Conservation (phyloP, 2,888 invertebrate species). For the Drosophila prostipennis region DNA sequence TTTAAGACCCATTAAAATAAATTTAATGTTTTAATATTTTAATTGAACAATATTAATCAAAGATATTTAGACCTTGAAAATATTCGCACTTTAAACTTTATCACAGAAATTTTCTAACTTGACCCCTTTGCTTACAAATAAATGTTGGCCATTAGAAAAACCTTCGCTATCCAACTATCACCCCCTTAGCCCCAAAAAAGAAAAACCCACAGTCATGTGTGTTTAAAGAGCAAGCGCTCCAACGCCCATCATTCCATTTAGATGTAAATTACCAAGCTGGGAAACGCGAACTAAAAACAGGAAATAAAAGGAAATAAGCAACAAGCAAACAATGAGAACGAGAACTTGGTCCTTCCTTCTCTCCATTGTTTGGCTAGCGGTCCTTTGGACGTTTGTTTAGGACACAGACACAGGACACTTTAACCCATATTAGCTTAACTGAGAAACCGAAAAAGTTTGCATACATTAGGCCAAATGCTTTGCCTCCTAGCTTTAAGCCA, state of each 20-base stretch:
- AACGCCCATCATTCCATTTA: conserved; percentile 50
- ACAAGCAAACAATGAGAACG: conserved; percentile 31
- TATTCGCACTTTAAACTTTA: no score
- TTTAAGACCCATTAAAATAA: no score
- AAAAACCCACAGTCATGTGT: conserved; percentile 24
- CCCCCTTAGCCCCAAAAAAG: not conserved
- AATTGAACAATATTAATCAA: no score
- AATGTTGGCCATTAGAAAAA: conserved; percentile 7
- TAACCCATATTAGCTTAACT: conserved; percentile 43
- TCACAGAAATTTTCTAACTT: not conserved
- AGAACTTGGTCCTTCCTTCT: conserved; percentile 10
- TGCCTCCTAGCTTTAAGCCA: conserved; percentile 25
- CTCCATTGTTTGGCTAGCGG: conserved; percentile 18
- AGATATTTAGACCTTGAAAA: no score
- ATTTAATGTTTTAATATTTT: no score
- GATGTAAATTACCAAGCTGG: conserved; percentile 54
- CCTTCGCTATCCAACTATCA: conserved; percentile 5
- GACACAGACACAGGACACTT: conserved; percentile 46
- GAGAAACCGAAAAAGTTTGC: conserved; percentile 22
- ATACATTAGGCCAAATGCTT: conserved; percentile 25
- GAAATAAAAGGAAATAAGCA: conserved; percentile 60
- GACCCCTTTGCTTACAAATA: conserved; percentile 6
- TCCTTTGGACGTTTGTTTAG: conserved; percentile 58
- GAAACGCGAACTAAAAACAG: conserved; percentile 41
- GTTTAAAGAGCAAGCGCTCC: conserved; percentile 40